Evolutionary conservation across 1,140 invertebrate genomes (phyloP).

Genomic region (Caerostris extrusa): DNA sequence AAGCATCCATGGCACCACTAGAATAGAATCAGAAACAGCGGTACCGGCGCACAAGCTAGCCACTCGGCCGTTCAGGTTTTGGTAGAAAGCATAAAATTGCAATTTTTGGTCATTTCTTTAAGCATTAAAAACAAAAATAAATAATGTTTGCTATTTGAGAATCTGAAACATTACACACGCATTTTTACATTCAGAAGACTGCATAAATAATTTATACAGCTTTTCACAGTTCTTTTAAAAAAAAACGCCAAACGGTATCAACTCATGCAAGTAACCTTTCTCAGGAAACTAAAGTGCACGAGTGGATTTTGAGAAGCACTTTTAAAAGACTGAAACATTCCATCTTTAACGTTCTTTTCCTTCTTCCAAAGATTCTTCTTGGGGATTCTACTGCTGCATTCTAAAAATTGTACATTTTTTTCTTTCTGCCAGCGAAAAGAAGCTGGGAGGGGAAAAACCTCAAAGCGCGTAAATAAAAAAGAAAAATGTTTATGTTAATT

Average conservation of each 20-base stretch:
- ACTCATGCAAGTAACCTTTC: neutral
- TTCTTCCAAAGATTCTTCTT: too few species aligned
- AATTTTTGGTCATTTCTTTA: too few species aligned
- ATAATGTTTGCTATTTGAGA: neutral
- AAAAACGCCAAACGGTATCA: neutral
- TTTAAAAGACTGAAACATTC: slow-evolving; percentile 1
- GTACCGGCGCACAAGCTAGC: too few species aligned
- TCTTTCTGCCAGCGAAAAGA: neutral
- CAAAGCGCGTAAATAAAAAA: too few species aligned
- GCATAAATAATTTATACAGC: neutral
- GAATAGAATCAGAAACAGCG: too few species aligned
- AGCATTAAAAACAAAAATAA: too few species aligned
- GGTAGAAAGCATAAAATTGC: too few species aligned
- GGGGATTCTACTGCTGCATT: too few species aligned
- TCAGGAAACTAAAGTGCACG: neutral
- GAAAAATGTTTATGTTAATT: neutral
- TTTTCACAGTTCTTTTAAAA: neutral
- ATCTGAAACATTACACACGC: neutral
- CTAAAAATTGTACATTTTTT: too few species aligned
- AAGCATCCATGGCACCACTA: too few species aligned
- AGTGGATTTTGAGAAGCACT: slow-evolving; percentile 18
- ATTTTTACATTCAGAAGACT: neutral
- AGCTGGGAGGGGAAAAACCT: too few species aligned
- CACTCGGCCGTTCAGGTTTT: too few species aligned
- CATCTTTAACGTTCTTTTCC: neutral